Evolutionary conservation across 2,113 vertebrate species (phyloP).

Genomic region (Clinocottus analis): DNA sequence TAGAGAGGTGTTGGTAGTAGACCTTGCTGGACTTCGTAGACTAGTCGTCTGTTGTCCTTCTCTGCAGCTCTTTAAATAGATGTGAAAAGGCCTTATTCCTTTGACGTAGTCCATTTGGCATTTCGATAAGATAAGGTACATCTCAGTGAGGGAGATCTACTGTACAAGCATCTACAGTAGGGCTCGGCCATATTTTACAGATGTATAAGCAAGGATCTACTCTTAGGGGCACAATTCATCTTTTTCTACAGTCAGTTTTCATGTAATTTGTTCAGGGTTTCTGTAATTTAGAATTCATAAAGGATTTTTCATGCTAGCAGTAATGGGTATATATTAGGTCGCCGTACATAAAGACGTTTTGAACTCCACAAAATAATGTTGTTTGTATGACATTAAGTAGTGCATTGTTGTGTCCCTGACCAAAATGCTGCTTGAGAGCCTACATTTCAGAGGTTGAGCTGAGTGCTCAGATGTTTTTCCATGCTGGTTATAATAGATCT

Average conservation of each 20-base stretch:
- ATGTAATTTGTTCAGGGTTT: not conserved
- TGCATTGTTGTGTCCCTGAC: no score
- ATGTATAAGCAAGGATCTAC: not conserved
- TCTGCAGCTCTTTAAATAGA: constrained; percentile 68
- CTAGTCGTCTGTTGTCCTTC: constrained; percentile 37
- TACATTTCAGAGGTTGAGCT: not conserved
- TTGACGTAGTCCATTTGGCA: constrained; percentile 34
- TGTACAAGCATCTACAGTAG: constrained; percentile 23
- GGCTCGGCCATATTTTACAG: not conserved
- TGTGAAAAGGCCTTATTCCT: constrained; percentile 24
- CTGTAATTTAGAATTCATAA: not conserved
- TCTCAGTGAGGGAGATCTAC: constrained; percentile 24
- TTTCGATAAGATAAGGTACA: constrained; percentile 70
- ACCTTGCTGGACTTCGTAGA: constrained; percentile 25
- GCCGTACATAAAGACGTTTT: not conserved
- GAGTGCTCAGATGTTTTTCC: not conserved
- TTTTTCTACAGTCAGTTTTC: not conserved
- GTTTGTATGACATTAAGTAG: not conserved
- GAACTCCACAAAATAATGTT: not conserved
- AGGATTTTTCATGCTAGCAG: not conserved
- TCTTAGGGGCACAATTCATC: not conserved
- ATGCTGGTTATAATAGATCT: constrained; percentile 7
- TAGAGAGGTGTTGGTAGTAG: constrained; percentile 65
- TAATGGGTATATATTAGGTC: not conserved
- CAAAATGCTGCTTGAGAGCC: not conserved